Percentiles rank a stretch among this genome's conserved stretches.
Conservation (phyloP, 1,140 invertebrate genomes). For the Eupeodes corollae region DNA sequence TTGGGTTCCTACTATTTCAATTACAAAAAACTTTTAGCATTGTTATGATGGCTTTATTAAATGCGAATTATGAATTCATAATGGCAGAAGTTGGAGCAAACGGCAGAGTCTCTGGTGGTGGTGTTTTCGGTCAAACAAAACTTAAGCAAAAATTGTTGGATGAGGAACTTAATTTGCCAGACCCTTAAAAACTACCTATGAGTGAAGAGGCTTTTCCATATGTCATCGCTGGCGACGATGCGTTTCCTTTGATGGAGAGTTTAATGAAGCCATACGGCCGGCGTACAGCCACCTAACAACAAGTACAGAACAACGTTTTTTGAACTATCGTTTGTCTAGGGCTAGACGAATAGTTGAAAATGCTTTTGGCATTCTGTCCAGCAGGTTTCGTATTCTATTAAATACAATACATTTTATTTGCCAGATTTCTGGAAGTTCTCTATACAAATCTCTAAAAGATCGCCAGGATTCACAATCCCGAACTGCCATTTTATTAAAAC, state of each 20-base stretch:
- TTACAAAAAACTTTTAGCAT: constrained; percentile 9
- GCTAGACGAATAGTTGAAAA: too few relatives aligned
- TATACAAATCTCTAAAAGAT: too few relatives aligned
- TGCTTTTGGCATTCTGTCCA: constrained; percentile 40
- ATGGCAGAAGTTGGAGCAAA: constrained; percentile 24
- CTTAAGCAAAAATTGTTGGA: constrained; percentile 12
- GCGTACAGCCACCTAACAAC: constrained; percentile 11
- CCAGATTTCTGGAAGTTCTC: too few relatives aligned
- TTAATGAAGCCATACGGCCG: constrained; percentile 30
- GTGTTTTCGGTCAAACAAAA: constrained; percentile 12
- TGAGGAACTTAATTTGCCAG: constrained; percentile 14
- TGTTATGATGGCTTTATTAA: constrained; percentile 6
- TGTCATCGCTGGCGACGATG: constrained; percentile 38
- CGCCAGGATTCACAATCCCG: too few relatives aligned
- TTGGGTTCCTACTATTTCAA: constrained; percentile 11
- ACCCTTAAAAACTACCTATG: constrained; percentile 12
- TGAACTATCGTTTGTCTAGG: constrained; percentile 39
- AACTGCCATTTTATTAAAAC: too few relatives aligned
- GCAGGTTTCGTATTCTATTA: constrained; percentile 34
- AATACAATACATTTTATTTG: constrained; percentile 22
- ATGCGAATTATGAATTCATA: constrained; percentile 14
- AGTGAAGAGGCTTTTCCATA: constrained; percentile 11
- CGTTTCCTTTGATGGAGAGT: constrained; percentile 22
- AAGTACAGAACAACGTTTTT: constrained; percentile 23
- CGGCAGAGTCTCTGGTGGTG: too few relatives aligned